Evolutionary conservation across 2,888 invertebrate species (phyloP).

Genomic region (Muschampia plurimacula): DNA sequence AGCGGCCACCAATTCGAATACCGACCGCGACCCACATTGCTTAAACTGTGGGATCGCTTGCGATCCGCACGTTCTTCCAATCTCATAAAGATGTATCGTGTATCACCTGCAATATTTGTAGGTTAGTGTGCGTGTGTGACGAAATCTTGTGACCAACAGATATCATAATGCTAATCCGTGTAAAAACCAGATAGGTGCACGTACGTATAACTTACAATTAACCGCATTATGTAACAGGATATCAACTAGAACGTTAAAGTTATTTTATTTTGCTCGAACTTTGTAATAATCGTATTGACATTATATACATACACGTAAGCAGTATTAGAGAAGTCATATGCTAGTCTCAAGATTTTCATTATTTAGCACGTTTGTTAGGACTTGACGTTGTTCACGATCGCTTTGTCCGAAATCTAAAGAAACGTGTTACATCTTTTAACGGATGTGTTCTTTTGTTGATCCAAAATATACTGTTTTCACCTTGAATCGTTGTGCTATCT

Average conservation of each 20-base stretch:
- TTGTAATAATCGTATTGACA: slow-evolving; percentile 17
- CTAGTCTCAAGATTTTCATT: slow-evolving; percentile 45
- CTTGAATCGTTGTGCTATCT: slow-evolving; percentile 47
- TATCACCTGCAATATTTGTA: slow-evolving; percentile 4
- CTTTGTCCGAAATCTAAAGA: slow-evolving; percentile 52
- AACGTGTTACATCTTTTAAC: slow-evolving; percentile 59
- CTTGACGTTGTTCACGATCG: slow-evolving; percentile 62
- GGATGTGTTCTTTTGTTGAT: slow-evolving; percentile 44
- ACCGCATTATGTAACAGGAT: slow-evolving; percentile 35
- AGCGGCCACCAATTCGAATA: no score
- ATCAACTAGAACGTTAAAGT: slow-evolving; percentile 14
- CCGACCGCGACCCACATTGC: no score
- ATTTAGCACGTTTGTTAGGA: slow-evolving; percentile 56
- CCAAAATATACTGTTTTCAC: slow-evolving; percentile 51
- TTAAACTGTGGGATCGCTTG: no score
- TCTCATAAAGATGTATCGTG: neutral
- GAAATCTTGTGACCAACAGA: slow-evolving; percentile 34
- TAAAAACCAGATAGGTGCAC: slow-evolving; percentile 18
- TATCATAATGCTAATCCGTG: slow-evolving; percentile 26
- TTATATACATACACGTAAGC: slow-evolving; percentile 4
- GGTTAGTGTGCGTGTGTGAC: slow-evolving; percentile 19
- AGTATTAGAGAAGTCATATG: slow-evolving; percentile 21
- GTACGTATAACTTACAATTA: slow-evolving; percentile 24
- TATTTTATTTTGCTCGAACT: slow-evolving; percentile 9
- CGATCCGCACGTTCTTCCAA: no score